Evolutionary conservation across 2,888 invertebrate species (phyloP), one percentile per base, ranked within the genome.

Genomic region (Microplitis manilae): DNA sequence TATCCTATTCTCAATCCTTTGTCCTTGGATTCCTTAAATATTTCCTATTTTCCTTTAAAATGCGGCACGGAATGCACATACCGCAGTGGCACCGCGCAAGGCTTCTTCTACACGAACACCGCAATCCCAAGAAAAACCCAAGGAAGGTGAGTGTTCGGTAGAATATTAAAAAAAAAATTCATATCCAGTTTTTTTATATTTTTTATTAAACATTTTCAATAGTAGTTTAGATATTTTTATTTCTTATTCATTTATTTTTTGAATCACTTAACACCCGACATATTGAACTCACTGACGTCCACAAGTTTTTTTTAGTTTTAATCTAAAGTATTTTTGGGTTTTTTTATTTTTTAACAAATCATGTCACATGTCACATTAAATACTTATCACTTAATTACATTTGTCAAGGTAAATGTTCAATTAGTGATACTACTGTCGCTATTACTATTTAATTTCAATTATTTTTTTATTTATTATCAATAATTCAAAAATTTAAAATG

Each of bases 21-120:
- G 76, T 79, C 72, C 71, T 40, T 73, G 30, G 50, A 74, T 73
- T 68, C 81, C 76, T 73, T 72, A 80, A 75, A 79, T 81, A 77
- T 77, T 76, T 79, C 80, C 50, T 81, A 82, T 83, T 83, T 84
- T 81, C 81, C 85, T 77, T 80, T 76, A 86, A 78, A 82, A 88
- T 86, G 89, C 89, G 89, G 87, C 89, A 89, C 89, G 89, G 89
- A 89, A 87, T 88, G 89, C 88, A 89, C 87, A 83, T 87, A 87
- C 83, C 83, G 85, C 88, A 89, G 89, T 85, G 86, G 85, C 88
- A 87, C 87, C 86, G 84, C 89, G 88, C 86, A 89, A 88, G 88
- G 86, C 87, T 88, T 87, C 80, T 81, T 82, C 89, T 80, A 87
- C 87, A 84, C 88, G 88, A 87, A 87, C 88, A 85, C 85, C 87